Base-by-base conservation (phyloP, 1,140 invertebrate genomes). In the Diorhabda sublineata region DNA sequence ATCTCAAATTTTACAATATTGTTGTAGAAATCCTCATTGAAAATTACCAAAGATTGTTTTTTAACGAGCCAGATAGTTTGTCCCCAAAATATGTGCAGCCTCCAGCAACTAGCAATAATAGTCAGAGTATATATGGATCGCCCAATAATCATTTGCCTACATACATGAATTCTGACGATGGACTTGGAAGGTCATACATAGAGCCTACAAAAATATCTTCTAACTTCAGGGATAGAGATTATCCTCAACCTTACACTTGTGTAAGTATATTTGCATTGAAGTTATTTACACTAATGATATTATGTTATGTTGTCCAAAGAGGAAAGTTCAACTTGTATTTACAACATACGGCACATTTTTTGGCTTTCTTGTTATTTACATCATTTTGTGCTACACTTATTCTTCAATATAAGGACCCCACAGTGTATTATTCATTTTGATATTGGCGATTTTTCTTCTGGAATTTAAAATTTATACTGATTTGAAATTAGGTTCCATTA, bases 1-100 rank as follows among this genome's bases (percentile, higher is more conserved):
- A 99, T 81, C 95, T 98, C 67, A 99, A 99, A 83, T 99, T 98
- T 86, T 96, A 95, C 81, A 98, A 98, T 84, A 93, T 98, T 74
- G 93, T 98, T 61, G 95, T 98, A 44, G 97, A 98, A 84, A 95
- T 98, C 77, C 85, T 99, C 47, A 96, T 98, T 68, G 92, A 96
- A 74, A 92, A 98, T 83, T 96, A 90, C 83, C 88, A 93, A 59
- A 89, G 89, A 83, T 91, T 97, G 78, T 86, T 88, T 75, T 84
- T 85, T 71, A 84, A 81, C 42, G 81, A 84, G 70, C 84, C 85
- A 1, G 82, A 81, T 11, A 73, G 61, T 7, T 61, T 61, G 41
- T 45, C 65, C 5, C 64, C 56, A 5, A 67, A 68, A 8, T 59
- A 61, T 41, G 67, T 52, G 26, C 58, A 45, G 58, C 41, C 45